A percentile compares a stretch with the other conserved stretches of the same genome.
phyloP scores from a whole-genome alignment of 1,140 invertebrate species.

The Drosophila saltans region DNA sequence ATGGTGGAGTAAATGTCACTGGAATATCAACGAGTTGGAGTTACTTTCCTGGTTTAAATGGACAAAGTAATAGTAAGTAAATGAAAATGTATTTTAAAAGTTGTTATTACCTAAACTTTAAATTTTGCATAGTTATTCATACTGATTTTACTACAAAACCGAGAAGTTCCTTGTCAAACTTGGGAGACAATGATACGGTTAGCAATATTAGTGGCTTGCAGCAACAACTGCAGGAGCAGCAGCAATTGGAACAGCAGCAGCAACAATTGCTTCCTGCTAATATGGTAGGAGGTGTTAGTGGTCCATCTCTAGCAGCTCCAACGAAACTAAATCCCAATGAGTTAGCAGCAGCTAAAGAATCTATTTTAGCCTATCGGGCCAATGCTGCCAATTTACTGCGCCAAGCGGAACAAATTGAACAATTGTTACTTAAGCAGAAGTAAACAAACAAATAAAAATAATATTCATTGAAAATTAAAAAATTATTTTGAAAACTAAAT shows the following conservation, averaged over 20 bases:
- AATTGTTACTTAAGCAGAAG: neutral
- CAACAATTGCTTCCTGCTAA: neutral
- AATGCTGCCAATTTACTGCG: neutral
- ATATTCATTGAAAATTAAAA: neutral
- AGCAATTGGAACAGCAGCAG: no score
- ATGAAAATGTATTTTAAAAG: neutral
- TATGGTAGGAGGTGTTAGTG: neutral
- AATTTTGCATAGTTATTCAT: neutral
- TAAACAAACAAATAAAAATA: neutral
- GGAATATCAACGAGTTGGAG: neutral
- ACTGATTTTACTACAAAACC: neutral
- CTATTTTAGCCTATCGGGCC: neutral
- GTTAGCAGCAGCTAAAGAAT: neutral
- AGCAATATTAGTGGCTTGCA: neutral
- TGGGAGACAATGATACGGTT: neutral
- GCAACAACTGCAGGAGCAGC: no score
- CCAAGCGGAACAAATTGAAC: constrained; percentile 1
- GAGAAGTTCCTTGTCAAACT: neutral
- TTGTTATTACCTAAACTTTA: neutral
- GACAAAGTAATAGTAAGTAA: neutral
- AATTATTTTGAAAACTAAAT: neutral
- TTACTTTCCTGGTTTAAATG: neutral
- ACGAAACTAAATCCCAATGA: neutral
- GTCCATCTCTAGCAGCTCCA: neutral
- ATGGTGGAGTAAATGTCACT: neutral